Evolutionary conservation across 2,797 vertebrate species (phyloP).

Genomic region (Yasuhikotakia modesta): DNA sequence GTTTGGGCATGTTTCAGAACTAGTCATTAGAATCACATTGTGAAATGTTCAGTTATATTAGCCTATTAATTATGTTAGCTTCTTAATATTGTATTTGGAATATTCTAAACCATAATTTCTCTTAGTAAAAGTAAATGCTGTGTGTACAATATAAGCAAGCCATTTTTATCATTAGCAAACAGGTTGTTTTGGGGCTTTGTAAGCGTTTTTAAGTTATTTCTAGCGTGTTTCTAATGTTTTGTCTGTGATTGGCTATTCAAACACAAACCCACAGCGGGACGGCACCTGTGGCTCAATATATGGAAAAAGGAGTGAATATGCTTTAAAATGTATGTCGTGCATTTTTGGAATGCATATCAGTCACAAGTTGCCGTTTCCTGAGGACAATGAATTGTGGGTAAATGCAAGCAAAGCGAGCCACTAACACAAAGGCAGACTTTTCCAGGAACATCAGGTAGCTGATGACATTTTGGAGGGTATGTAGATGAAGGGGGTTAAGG

Average conservation of each 20-base stretch:
- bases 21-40: not conserved
- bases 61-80: too few species aligned
- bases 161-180: too few species aligned
- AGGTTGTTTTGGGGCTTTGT: too few species aligned
- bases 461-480: not conserved
- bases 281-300: too few species aligned
- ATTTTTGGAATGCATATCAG: not conserved
- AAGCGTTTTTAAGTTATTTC: too few species aligned
- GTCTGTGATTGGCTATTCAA: too few species aligned
- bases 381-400: not conserved
- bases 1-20: not conserved
- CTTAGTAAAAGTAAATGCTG: too few species aligned
- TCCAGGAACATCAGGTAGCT: conserved; percentile 21
- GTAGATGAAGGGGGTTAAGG: conserved; percentile 30
- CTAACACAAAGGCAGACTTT: conserved; percentile 28
- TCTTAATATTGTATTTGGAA: too few species aligned
- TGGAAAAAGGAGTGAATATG: too few species aligned
- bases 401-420: not conserved
- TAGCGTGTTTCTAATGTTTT: not conserved
- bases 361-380: not conserved
- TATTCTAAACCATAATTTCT: too few species aligned
- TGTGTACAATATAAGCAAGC: too few species aligned
- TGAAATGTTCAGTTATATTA: not conserved
- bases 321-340: not conserved
- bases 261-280: too few species aligned